phyloP scores from a whole-genome alignment of 2,113 vertebrate genomes.

The Scolopax mira region DNA sequence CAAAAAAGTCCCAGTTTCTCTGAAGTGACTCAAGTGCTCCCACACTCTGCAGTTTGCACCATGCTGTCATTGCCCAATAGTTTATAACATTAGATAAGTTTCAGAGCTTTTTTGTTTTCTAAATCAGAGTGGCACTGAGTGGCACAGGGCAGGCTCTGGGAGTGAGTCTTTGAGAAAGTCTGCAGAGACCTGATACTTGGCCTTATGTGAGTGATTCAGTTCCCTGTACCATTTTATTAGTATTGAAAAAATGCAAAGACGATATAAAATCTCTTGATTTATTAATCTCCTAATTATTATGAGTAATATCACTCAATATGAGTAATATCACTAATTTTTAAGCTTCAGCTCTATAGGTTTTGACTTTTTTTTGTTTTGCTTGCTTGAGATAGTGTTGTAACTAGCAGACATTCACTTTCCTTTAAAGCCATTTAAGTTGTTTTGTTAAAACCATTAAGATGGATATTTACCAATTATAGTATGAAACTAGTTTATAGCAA shows the following conservation, averaged over 20 bases:
- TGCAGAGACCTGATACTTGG: background rate
- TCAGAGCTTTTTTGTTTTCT: background rate
- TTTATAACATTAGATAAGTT: background rate
- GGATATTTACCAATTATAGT: background rate
- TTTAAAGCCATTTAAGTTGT: background rate
- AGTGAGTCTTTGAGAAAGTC: background rate
- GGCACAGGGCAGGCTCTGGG: background rate
- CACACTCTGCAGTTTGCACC: background rate
- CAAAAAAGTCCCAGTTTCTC: background rate
- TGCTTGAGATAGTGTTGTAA: background rate
- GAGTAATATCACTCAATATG: background rate
- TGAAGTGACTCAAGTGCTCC: background rate
- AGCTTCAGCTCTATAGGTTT: background rate
- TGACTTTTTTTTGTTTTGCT: background rate
- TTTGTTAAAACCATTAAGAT: background rate
- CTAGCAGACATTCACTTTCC: background rate
- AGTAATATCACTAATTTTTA: background rate
- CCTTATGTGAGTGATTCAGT: background rate
- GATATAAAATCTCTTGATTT: accelerated
- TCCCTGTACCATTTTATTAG: background rate
- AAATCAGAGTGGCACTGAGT: background rate
- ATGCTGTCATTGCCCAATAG: background rate
- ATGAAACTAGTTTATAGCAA: background rate
- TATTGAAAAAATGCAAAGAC: background rate
- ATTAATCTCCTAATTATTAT: background rate